These are phyloP conservation scores for Leptobrachium ailaonicum DNA, from an alignment of 2,113 vertebrate species.

Conservation along the genomic window DNA sequence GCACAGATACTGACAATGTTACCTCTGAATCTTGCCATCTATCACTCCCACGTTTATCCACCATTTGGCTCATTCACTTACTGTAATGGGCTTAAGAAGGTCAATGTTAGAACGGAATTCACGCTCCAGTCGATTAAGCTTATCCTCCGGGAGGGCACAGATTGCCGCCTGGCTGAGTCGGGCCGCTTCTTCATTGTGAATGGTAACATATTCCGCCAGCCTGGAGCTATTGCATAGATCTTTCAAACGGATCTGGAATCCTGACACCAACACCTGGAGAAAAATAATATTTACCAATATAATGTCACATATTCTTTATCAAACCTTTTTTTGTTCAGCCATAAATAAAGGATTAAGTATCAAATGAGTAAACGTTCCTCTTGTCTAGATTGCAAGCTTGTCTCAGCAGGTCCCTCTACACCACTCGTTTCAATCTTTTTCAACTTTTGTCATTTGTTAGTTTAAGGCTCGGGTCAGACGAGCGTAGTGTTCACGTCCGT, in stretches of 20 bases:
- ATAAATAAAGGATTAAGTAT: too few relatives aligned
- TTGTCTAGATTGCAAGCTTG: too few relatives aligned
- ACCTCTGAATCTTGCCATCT: too few relatives aligned
- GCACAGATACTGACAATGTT: too few relatives aligned
- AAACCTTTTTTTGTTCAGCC: background rate
- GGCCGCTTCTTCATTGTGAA: conserved; percentile 58
- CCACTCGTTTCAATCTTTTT: too few relatives aligned
- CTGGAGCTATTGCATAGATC: conserved; percentile 75
- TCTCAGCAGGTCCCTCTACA: too few relatives aligned
- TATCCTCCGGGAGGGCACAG: conserved; percentile 66
- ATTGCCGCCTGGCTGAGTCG: conserved; percentile 62
- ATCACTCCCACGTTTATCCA: background rate
- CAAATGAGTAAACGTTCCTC: too few relatives aligned
- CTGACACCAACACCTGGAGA: conserved; percentile 75
- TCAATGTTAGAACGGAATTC: conserved; percentile 75
- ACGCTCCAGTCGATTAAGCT: conserved; percentile 68
- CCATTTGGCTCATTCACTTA: conserved; percentile 54
- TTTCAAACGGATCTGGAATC: conserved; percentile 72
- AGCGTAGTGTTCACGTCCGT: too few relatives aligned
- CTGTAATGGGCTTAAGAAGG: conserved; percentile 78
- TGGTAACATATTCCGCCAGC: conserved; percentile 68
- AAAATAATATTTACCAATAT: background rate
- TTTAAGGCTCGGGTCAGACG: too few relatives aligned
- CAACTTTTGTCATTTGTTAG: too few relatives aligned
- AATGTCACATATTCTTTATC: background rate